Percentiles rank a stretch among this genome's conserved stretches.
Evolutionary conservation across 1,140 invertebrate species (phyloP).

Genomic region (Euura saliciscinereae): DNA sequence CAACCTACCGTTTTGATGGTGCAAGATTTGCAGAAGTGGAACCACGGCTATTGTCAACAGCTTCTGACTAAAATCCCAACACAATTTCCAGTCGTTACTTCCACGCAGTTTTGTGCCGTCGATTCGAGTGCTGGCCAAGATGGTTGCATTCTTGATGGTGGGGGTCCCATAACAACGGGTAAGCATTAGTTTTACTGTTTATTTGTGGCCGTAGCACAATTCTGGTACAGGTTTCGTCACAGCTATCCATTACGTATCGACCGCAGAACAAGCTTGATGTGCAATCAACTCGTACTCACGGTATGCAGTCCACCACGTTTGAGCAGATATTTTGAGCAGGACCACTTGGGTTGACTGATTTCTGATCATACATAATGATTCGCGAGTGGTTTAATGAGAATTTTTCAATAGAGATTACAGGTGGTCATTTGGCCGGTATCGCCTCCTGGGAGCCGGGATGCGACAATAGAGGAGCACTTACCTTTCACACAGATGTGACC

Average conservation of each 20-base stretch:
- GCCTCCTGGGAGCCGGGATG: background rate
- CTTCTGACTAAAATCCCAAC: background rate
- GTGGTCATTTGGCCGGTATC: background rate
- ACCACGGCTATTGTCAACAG: background rate
- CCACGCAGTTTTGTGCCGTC: background rate
- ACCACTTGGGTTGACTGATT: too few species aligned
- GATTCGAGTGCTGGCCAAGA: background rate
- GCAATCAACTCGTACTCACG: too few species aligned
- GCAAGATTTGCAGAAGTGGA: background rate
- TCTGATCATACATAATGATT: background rate
- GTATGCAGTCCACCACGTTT: too few species aligned
- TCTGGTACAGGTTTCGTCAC: background rate
- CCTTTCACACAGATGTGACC: background rate
- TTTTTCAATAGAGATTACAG: background rate
- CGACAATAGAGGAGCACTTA: background rate
- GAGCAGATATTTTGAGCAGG: too few species aligned
- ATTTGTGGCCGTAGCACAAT: too few species aligned
- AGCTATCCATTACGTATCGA: background rate
- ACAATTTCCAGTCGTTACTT: background rate
- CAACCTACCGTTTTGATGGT: background rate
- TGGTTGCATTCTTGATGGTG: background rate
- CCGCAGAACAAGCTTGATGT: background rate
- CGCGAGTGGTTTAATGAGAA: background rate
- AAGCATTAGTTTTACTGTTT: background rate
- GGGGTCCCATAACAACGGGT: background rate